phyloP scores from a whole-genome alignment of 37 sponge, comb jelly and placozoan species.

The Ianthella basta region DNA sequence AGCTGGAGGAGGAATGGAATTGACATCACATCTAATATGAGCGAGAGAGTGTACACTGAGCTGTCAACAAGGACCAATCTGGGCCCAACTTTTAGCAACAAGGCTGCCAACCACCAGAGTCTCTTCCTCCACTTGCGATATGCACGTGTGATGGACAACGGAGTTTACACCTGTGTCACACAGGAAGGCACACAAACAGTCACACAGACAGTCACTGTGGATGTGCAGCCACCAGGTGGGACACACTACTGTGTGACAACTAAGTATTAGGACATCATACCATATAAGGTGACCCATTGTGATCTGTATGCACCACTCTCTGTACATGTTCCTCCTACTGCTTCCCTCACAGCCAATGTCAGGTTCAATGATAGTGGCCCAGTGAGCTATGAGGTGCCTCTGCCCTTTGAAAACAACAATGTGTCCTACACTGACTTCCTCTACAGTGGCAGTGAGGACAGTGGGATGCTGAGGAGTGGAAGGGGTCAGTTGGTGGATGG shows the following conservation, averaged over 20 bases:
- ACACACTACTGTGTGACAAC: not conserved
- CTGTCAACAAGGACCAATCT: not conserved
- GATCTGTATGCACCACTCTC: too few species aligned
- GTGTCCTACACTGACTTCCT: slow-evolving; percentile 3
- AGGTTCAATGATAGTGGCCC: not conserved
- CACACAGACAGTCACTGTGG: not conserved
- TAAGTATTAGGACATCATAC: too few species aligned
- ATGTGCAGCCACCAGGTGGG: not conserved
- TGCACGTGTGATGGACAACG: slow-evolving; percentile 7
- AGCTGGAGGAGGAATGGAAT: not conserved
- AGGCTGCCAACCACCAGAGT: not conserved
- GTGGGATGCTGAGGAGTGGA: slow-evolving; percentile 2
- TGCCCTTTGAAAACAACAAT: not conserved
- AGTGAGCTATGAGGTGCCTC: slow-evolving; percentile 9
- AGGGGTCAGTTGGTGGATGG: slow-evolving; percentile 5
- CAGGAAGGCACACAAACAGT: not conserved
- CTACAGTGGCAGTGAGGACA: not conserved
- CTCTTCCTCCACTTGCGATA: not conserved
- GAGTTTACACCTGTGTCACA: slow-evolving; percentile 12
- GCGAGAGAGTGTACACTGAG: not conserved
- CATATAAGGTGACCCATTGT: too few species aligned
- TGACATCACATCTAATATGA: not conserved
- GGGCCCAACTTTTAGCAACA: not conserved
- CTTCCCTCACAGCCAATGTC: not conserved
- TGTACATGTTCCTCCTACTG: not conserved